Evolutionary conservation across 2,113 vertebrate genomes (phyloP), one percentile per base, ranked within the genome.

Genomic region (Paratilapia polleni): DNA sequence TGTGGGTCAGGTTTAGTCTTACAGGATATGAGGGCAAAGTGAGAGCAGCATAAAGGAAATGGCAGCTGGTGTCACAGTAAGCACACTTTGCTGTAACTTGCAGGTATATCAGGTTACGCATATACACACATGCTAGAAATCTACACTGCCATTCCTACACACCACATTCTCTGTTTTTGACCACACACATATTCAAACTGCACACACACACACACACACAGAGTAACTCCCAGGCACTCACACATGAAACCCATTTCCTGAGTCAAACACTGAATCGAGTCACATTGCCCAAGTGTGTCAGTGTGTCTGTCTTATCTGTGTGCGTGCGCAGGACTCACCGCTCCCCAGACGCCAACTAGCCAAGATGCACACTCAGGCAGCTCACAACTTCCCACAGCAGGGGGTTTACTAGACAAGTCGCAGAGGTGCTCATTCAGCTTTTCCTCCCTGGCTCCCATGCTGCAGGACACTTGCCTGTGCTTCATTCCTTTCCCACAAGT

Each of bases 341-440:
- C 93, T 93, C 97, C 96, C 98, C 98, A 99, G n/a, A 95, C 95
- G 77, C 97, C 98, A 7, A 96, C 96, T 94, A 98, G 96, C 98
- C 98, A 99, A 85, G 96, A 96, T 9, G 97, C 95, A 87, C 98
- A 99, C 14, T 96, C 92, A 1, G 93, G 96, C 76, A 96, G 96
- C 89, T 97, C 96, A 88, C 98, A 99, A 0, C 87, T 86, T 41
- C 93, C 94, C 77, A 96, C 19, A 3, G 96, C 85, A 3, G 96
- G 84, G 8, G 98, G 98, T 93, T 97, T 97, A 49, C 77, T 89
- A 73, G 91, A 92, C 22, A 91, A 86, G 68, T 97, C 94, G 84
- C 98, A 99, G 89, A 97, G 96, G 83, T 95, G 92, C 5, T 98
- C 97, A 10, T 93, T 96, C 87, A 98, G 86, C 64, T 93, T 95